Percentiles rank a stretch among this genome's conserved stretches.
phyloP scores from a whole-genome alignment of 2,888 invertebrate species.

The Dyspetes luteomarginatus region DNA sequence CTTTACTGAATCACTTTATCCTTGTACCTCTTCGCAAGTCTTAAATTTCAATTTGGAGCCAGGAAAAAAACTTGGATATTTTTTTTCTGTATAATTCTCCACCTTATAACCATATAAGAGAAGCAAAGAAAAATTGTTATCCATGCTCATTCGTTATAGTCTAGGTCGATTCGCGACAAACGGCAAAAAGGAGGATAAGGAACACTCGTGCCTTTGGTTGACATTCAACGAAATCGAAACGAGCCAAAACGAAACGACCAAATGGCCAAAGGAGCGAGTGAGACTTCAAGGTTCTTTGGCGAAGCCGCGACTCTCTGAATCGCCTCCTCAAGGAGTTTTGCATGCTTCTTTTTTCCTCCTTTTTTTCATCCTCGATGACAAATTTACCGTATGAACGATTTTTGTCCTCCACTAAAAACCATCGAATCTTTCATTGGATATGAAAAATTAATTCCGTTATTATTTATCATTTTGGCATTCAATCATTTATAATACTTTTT shows the following conservation, averaged over 20 bases:
- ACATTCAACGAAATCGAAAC: slow-evolving; percentile 45
- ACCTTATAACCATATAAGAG: too few species aligned
- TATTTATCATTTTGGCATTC: too few species aligned
- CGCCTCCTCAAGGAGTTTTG: slow-evolving; percentile 28
- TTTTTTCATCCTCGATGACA: slow-evolving; percentile 46
- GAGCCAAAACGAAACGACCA: slow-evolving; percentile 43
- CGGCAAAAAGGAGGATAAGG: slow-evolving; percentile 32
- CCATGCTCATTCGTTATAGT: background rate
- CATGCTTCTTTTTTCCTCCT: slow-evolving; percentile 18
- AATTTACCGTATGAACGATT: slow-evolving; percentile 13
- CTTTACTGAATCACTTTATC: background rate
- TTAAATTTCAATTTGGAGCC: background rate
- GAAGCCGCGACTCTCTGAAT: background rate
- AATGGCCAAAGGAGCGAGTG: slow-evolving; percentile 18
- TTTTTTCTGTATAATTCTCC: too few species aligned
- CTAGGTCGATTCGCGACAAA: slow-evolving; percentile 31
- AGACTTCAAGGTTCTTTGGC: slow-evolving; percentile 41
- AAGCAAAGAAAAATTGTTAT: slow-evolving; percentile 17
- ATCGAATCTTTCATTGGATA: too few species aligned
- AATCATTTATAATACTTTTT: background rate
- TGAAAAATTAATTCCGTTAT: too few species aligned
- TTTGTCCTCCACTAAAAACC: background rate
- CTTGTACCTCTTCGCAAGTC: background rate
- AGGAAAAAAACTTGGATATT: background rate
- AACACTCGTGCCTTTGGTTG: too few species aligned